Percentiles rank a stretch among this genome's conserved stretches.
Evolutionary conservation across 2,888 invertebrate genomes (phyloP).

Genomic region (Oconnorella tubifera): DNA sequence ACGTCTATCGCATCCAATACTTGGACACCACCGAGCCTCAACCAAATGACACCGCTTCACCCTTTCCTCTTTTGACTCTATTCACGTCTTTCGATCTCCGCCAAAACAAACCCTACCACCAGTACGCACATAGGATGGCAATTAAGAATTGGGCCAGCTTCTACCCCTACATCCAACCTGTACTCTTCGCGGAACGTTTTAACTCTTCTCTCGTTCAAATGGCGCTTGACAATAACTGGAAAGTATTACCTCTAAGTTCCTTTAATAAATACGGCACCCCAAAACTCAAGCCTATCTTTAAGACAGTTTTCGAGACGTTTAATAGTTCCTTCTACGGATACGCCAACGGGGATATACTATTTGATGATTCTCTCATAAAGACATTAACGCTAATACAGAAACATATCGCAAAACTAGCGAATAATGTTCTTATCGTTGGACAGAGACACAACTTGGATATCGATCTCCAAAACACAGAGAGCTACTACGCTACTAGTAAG

Average conservation of each 20-base stretch:
- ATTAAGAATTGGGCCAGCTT: constrained; percentile 5
- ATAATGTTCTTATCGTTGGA: constrained; percentile 6
- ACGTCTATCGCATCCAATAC: no score
- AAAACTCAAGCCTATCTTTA: constrained; percentile 13
- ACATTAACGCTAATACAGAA: background rate
- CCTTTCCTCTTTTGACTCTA: no score
- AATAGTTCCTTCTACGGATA: constrained; percentile 20
- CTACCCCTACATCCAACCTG: background rate
- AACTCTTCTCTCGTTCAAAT: background rate
- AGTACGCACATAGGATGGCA: background rate
- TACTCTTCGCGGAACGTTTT: background rate
- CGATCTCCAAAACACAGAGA: background rate
- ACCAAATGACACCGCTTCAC: no score
- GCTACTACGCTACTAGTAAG: background rate
- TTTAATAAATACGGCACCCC: constrained; percentile 11
- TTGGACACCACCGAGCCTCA: no score
- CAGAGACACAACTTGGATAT: background rate
- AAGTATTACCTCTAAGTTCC: constrained; percentile 2
- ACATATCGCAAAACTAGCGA: background rate
- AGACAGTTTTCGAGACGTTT: constrained; percentile 2
- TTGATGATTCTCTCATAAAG: constrained; percentile 9
- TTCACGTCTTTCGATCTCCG: no score
- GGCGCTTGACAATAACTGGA: constrained; percentile 10
- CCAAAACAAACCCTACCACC: no score
- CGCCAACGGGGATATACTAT: constrained; percentile 25